Conservation (phyloP, 2,797 vertebrate genomes). For the Moxostoma hubbsi region DNA sequence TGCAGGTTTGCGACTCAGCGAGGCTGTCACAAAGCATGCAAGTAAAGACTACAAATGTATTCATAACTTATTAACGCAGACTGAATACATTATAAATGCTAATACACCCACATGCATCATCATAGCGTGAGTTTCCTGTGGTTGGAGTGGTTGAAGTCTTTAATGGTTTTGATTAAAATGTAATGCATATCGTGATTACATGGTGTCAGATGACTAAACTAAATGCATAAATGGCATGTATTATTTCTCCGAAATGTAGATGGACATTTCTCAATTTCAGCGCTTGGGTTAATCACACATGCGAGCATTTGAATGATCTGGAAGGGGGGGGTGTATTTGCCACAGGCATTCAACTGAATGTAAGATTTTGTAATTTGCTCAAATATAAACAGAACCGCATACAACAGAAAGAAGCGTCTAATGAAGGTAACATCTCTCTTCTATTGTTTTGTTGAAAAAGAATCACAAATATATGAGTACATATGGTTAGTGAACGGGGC, state of each 20-base stretch:
- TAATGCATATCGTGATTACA: neutral
- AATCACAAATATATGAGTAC: too few relatives aligned
- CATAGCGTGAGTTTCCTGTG: neutral
- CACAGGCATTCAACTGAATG: conserved; percentile 7
- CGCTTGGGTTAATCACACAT: conserved; percentile 21
- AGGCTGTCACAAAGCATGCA: conserved; percentile 9
- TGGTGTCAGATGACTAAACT: conserved; percentile 16
- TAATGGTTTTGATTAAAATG: conserved; percentile 11
- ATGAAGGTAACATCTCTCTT: conserved; percentile 12
- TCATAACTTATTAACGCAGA: conserved; percentile 41
- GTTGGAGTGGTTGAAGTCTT: neutral
- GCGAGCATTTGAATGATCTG: conserved; percentile 2
- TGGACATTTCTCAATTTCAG: conserved; percentile 14
- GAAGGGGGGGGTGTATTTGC: neutral
- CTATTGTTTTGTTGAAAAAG: too few relatives aligned
- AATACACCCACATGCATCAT: conserved; percentile 27
- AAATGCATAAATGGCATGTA: conserved; percentile 18
- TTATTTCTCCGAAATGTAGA: conserved; percentile 23
- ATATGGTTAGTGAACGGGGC: too few relatives aligned
- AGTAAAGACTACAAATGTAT: conserved; percentile 30
- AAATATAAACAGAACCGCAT: conserved; percentile 1
- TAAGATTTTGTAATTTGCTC: conserved; percentile 12
- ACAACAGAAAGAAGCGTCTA: neutral
- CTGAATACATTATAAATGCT: conserved; percentile 35
- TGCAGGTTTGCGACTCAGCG: conserved; percentile 10